Conservation (phyloP, 2,797 vertebrate species). For the Hyperoplus lanceolatus region DNA sequence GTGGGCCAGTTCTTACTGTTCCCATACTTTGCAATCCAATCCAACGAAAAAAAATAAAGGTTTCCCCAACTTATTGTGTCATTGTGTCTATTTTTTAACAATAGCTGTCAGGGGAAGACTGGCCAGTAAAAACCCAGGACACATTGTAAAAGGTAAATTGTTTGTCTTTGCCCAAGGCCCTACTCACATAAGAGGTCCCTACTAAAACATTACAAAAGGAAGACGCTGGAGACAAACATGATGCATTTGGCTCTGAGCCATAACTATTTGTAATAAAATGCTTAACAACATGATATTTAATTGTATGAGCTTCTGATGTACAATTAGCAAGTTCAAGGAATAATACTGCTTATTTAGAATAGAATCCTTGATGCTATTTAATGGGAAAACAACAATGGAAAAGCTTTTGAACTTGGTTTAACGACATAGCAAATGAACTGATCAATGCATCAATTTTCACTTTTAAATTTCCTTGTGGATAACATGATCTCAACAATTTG, state of each 20-base stretch:
- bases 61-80: not conserved
- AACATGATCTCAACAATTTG: constrained; percentile 1
- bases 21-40: not conserved
- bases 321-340: not conserved
- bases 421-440: not conserved
- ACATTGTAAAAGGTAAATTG: constrained; percentile 17
- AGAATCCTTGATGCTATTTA: not conserved
- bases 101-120: constrained; percentile 6
- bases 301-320: not conserved
- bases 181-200: not conserved
- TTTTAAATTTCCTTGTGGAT: constrained; percentile 22
- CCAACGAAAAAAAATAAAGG: constrained; percentile 1
- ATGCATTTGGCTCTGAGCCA: not conserved
- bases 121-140: not conserved
- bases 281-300: not conserved
- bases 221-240: not conserved
- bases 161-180: constrained; percentile 22
- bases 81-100: constrained; percentile 1
- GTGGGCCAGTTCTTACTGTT: not conserved
- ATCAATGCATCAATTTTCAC: not conserved
- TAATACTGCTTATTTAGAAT: constrained; percentile 1
- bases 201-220: constrained; percentile 1
- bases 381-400: not conserved
- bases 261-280: not conserved
- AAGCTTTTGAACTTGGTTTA: not conserved